phyloP scores from a whole-genome alignment of 2,888 invertebrate genomes.

The Ochropacha duplaris region DNA sequence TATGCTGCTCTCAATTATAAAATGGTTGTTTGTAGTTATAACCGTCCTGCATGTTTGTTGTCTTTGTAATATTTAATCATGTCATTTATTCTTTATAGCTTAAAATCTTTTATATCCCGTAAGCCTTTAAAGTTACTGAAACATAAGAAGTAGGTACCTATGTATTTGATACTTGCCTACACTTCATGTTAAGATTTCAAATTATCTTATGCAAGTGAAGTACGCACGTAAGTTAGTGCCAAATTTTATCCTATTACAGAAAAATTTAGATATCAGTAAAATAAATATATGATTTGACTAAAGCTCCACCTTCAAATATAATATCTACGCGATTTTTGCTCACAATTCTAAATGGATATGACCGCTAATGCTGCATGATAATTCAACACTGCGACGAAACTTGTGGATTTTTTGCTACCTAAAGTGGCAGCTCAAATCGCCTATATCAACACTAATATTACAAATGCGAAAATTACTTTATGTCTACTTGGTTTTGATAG shows the following conservation, averaged over 20 bases:
- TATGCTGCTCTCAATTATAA: conserved; percentile 31
- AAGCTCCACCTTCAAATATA: not conserved
- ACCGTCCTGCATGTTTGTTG: conserved; percentile 44
- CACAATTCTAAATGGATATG: too few species aligned
- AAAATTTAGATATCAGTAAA: not conserved
- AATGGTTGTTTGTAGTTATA: conserved; percentile 50
- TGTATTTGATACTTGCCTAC: not conserved
- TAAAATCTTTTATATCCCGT: not conserved
- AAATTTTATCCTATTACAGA: not conserved
- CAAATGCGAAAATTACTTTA: too few species aligned
- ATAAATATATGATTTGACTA: not conserved
- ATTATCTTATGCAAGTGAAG: not conserved
- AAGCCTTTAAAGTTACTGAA: too few species aligned
- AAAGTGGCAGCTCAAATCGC: too few species aligned
- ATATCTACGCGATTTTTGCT: not conserved
- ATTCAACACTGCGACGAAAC: too few species aligned
- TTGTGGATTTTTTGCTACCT: too few species aligned
- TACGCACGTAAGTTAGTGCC: not conserved
- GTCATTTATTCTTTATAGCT: not conserved
- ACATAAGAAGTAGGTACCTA: not conserved
- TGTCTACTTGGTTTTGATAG: too few species aligned
- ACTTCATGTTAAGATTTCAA: not conserved
- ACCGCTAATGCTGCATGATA: too few species aligned
- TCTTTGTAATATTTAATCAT: not conserved
- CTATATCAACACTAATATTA: too few species aligned